phyloP scores from a whole-genome alignment of 2,113 vertebrate species.

The Ophthalmolycus amberensis region DNA sequence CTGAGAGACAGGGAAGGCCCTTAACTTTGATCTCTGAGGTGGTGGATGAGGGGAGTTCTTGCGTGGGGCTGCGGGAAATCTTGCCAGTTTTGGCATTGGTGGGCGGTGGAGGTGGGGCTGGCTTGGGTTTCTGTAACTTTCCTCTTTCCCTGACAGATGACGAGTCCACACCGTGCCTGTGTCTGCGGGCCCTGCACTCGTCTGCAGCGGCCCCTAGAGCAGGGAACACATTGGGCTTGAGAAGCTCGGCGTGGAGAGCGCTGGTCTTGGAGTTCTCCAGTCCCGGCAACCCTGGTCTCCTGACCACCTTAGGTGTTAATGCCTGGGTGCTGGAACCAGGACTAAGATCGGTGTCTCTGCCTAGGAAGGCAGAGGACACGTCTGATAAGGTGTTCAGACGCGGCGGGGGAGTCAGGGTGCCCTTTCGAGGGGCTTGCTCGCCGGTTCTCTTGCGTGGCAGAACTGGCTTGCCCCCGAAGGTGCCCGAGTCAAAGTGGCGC shows the following conservation, averaged over 20 bases:
- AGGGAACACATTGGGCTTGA: slow-evolving; percentile 79
- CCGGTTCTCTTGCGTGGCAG: slow-evolving; percentile 91
- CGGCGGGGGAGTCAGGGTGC: slow-evolving; percentile 90
- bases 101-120: slow-evolving; percentile 89
- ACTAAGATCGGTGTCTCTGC: slow-evolving; percentile 87
- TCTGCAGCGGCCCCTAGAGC: slow-evolving; percentile 84
- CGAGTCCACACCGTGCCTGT: slow-evolving; percentile 85
- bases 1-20: slow-evolving; percentile 72
- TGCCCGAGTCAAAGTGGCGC: slow-evolving; percentile 90
- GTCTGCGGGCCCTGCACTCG: slow-evolving; percentile 88
- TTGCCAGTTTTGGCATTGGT: slow-evolving; percentile 84
- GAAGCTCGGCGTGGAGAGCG: slow-evolving; percentile 82
- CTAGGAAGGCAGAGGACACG: slow-evolving; percentile 71
- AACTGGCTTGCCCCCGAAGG: slow-evolving; percentile 91
- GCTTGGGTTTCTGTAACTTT: slow-evolving; percentile 91
- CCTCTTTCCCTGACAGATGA: slow-evolving; percentile 86
- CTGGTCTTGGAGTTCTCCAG: slow-evolving; percentile 86
- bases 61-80: slow-evolving; percentile 84
- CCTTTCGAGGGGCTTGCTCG: slow-evolving; percentile 82
- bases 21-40: slow-evolving; percentile 83
- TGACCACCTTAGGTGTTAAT: slow-evolving; percentile 88
- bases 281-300: slow-evolving; percentile 82
- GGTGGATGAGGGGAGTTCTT: slow-evolving; percentile 78
- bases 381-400: slow-evolving; percentile 84
- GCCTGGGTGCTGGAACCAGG: slow-evolving; percentile 90